Evolutionary conservation across 2,888 invertebrate species (phyloP).

Genomic region (Tuta absoluta): DNA sequence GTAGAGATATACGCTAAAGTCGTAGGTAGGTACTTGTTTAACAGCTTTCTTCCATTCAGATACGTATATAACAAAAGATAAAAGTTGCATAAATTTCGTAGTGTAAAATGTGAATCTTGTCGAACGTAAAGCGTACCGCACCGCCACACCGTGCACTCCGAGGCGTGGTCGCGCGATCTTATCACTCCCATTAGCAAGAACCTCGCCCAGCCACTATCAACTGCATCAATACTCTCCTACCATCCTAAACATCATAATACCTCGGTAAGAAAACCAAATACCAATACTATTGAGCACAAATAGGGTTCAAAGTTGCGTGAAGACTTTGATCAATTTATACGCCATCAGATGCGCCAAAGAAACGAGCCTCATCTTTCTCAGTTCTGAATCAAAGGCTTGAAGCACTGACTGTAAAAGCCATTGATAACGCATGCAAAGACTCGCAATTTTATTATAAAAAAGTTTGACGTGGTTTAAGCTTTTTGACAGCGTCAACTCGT

Average conservation of each 20-base stretch:
- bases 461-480: no score
- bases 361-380: constrained; percentile 55
- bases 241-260: constrained; percentile 51
- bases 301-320: constrained; percentile 40
- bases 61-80: not conserved
- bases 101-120: not conserved
- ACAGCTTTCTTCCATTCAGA: no score
- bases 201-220: constrained; percentile 73
- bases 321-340: constrained; percentile 34
- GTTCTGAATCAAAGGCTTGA: constrained; percentile 51
- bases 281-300: not conserved
- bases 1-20: no score
- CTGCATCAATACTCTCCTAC: constrained; percentile 56
- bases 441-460: not conserved
- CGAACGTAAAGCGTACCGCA: constrained; percentile 30
- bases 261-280: constrained; percentile 39
- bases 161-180: constrained; percentile 76
- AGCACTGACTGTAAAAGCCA: constrained; percentile 43
- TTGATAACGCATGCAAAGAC: not conserved
- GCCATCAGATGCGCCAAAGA: constrained; percentile 32
- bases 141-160: constrained; percentile 37
- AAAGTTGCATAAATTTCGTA: constrained; percentile 4
- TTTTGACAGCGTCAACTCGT: no score
- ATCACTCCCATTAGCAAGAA: constrained; percentile 75
- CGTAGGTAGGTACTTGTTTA: no score